Evolutionary conservation across 2,113 vertebrate genomes (phyloP), one percentile per base, ranked within the genome.

Genomic region (Coregonus clupeaformis): DNA sequence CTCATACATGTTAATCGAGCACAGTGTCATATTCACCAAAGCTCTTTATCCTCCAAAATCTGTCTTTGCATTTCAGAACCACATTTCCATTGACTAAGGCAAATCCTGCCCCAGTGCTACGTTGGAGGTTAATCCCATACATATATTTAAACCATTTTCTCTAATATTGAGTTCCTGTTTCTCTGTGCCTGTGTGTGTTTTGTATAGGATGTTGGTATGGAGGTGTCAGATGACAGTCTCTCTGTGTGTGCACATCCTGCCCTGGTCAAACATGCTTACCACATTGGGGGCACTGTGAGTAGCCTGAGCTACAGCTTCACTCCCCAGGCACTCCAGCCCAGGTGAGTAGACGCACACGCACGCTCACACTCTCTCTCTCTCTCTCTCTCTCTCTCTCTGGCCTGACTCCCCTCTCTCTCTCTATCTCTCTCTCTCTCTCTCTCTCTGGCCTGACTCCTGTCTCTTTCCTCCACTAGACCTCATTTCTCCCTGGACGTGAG

Each of bases 401-500:
- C 14, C 9, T n/a, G n/a, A n/a, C n/a, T n/a, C n/a, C n/a, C n/a
- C 30, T 36, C 32, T 36, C 6, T 36, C 32, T 36, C 6, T 36
- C 32, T 36, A 2, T 11, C 24, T 65, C 24, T 55, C 13, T 55
- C 5, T 74, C 27, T 62, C 1, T 27, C 27, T 27, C 1, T 27
- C 27, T 27, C 1, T 16, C 25, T 42, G 25, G 18, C 30, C 30
- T 67, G 42, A 68, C 1, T 70, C 18, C 7, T 77, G 16, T 20
- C 72, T 83, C 85, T 81, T 24, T 63, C 12, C 14, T 45, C 13
- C 68, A 45, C 4, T 81, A 99, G 97, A 88, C 93, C 93, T 0
- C 91, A 94, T 71, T 96, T 97, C 81, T 94, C 96, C 9, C 32
- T 97, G 27, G 97, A 98, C 9, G 20, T 98, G 25, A 92, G 78